A percentile compares a stretch with the other conserved stretches of the same genome.
Evolutionary conservation across 1,140 invertebrate species (phyloP).

Genomic region (Formica selysi): DNA sequence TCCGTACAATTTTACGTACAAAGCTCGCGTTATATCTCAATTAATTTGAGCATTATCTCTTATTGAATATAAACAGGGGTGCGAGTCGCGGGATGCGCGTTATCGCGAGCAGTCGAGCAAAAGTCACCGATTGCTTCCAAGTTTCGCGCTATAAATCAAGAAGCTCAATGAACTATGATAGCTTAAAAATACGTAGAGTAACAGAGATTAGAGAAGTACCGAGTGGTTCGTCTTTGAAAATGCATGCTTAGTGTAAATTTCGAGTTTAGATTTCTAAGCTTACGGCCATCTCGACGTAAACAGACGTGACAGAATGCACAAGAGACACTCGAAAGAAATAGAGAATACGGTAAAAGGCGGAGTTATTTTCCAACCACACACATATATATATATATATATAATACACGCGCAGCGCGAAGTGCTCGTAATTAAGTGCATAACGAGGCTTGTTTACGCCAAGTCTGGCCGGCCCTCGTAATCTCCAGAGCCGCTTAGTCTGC

Average conservation of each 20-base stretch:
- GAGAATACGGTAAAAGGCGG: not conserved
- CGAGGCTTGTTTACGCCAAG: slow-evolving; percentile 78
- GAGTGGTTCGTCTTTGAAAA: not conserved
- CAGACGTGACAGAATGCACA: slow-evolving; percentile 19
- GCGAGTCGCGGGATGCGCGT: slow-evolving; percentile 17
- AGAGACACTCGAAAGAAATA: not conserved
- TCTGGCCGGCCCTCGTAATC: slow-evolving; percentile 75
- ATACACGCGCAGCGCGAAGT: slow-evolving; percentile 25
- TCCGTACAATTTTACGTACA: slow-evolving; percentile 16
- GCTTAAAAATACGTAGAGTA: not conserved
- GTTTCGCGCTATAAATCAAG: not conserved
- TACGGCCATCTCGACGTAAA: slow-evolving; percentile 6
- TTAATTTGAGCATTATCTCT: slow-evolving; percentile 64
- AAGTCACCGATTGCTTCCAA: slow-evolving; percentile 56
- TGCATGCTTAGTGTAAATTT: slow-evolving; percentile 22
- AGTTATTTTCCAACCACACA: not conserved
- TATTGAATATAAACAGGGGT: slow-evolving; percentile 56
- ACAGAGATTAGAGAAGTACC: not conserved
- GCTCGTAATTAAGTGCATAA: slow-evolving; percentile 78
- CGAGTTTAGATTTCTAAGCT: not conserved
- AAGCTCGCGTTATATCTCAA: slow-evolving; percentile 66
- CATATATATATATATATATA: too few relatives aligned
- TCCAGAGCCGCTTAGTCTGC: slow-evolving; percentile 77
- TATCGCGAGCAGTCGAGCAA: slow-evolving; percentile 61
- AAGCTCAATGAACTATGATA: slow-evolving; percentile 27